Evolutionary conservation across 2,797 vertebrate species (phyloP).

Genomic region (Sebastes matsubarae): DNA sequence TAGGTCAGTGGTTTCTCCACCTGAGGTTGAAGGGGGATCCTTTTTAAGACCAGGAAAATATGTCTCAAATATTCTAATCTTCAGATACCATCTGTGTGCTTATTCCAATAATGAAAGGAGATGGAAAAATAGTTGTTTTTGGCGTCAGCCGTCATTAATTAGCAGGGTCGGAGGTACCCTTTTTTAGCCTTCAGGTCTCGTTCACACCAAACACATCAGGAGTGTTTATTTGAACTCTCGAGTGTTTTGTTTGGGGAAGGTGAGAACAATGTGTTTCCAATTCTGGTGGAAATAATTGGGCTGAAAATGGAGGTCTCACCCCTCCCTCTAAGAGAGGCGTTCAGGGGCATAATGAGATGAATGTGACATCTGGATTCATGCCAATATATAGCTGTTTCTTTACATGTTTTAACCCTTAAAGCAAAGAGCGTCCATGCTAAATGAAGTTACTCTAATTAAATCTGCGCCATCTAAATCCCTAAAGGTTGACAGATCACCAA

Average conservation of each 20-base stretch:
- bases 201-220: not conserved
- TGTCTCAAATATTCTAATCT: not conserved
- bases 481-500: constrained; percentile 43
- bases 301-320: not conserved
- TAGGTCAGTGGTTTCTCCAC: constrained; percentile 14
- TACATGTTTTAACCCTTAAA: not conserved
- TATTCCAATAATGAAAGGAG: not conserved
- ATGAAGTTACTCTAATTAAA: constrained; percentile 57
- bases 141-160: constrained; percentile 2
- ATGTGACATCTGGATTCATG: constrained; percentile 11
- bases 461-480: constrained; percentile 29
- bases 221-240: not conserved
- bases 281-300: not conserved
- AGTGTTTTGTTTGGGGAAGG: not conserved
- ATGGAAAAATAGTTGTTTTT: not conserved
- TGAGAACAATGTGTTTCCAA: not conserved
- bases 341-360: constrained; percentile 24
- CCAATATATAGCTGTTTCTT: constrained; percentile 11
- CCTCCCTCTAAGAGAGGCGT: not conserved
- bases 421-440: constrained; percentile 39
- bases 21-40: not conserved
- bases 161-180: not conserved
- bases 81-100: not conserved
- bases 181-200: not conserved
- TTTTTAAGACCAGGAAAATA: constrained; percentile 16